A percentile compares a stretch with the other conserved stretches of the same genome.
These are phyloP conservation scores for Chromoteleia sp. DNA, from an alignment of 2,888 invertebrate species.

Conservation along the genomic window DNA sequence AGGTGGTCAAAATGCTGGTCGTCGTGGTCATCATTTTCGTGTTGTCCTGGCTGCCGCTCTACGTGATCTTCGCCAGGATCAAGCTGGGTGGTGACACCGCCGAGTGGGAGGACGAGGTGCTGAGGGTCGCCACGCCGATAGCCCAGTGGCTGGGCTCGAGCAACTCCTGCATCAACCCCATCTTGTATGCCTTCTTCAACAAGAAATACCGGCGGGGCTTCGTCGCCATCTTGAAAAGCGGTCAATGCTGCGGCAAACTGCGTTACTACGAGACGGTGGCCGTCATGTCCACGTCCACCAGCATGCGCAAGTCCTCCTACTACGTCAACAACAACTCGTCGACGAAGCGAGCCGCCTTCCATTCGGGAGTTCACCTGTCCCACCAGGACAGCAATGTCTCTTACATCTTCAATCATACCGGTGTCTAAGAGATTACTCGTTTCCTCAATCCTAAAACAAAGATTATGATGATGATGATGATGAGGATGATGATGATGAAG, in stretches of 20 bases:
- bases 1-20: slow-evolving; percentile 97
- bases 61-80: slow-evolving; percentile 93
- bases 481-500: neutral
- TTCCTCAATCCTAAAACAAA: neutral
- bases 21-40: slow-evolving; percentile 97
- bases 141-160: slow-evolving; percentile 97
- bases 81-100: slow-evolving; percentile 90
- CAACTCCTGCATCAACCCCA: slow-evolving; percentile 97
- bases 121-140: slow-evolving; percentile 93
- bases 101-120: slow-evolving; percentile 92
- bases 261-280: slow-evolving; percentile 95
- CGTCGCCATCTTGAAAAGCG: slow-evolving; percentile 93
- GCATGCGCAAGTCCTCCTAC: slow-evolving; percentile 93
- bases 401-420: slow-evolving; percentile 89
- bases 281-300: slow-evolving; percentile 93
- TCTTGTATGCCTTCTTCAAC: slow-evolving; percentile 97
- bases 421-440: slow-evolving; percentile 86
- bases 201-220: slow-evolving; percentile 96
- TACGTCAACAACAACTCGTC: slow-evolving; percentile 89
- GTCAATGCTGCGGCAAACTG: slow-evolving; percentile 93
- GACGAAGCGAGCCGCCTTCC: slow-evolving; percentile 84
- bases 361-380: slow-evolving; percentile 79
- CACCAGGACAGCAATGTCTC: slow-evolving; percentile 87
- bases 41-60: slow-evolving; percentile 96
- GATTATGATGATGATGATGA: slow-evolving; percentile 1